These are phyloP conservation scores for Cerceris ruficornis DNA, from an alignment of 2,888 invertebrate species.

Conservation along the genomic window DNA sequence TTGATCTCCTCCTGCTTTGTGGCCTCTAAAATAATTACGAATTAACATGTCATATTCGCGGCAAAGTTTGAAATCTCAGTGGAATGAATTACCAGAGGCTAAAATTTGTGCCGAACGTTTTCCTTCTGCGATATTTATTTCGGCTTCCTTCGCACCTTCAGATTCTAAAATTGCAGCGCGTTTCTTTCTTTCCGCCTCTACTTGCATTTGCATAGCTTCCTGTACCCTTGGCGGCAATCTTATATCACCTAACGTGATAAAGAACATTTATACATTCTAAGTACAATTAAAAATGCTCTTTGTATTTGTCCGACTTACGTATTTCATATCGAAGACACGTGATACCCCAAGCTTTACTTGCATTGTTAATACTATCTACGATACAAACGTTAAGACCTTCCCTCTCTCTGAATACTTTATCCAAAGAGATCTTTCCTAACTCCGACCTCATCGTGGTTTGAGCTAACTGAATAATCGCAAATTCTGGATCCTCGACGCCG, in stretches of 20 bases:
- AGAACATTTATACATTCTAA: not conserved
- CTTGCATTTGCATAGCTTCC: slow-evolving; percentile 99
- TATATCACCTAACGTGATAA: slow-evolving; percentile 89
- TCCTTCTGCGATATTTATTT: slow-evolving; percentile 99
- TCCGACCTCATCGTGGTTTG: slow-evolving; percentile 99
- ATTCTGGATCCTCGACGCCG: slow-evolving; percentile 99
- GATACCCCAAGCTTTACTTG: slow-evolving; percentile 99
- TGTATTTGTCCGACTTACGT: slow-evolving; percentile 83
- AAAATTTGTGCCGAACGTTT: slow-evolving; percentile 95
- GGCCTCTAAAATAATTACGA: slow-evolving; percentile 87
- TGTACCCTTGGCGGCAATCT: slow-evolving; percentile 94
- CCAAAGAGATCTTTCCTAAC: slow-evolving; percentile 97
- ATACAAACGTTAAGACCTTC: slow-evolving; percentile 97
- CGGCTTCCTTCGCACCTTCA: slow-evolving; percentile 94
- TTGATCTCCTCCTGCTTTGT: slow-evolving; percentile 97
- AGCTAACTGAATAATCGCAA: slow-evolving; percentile 98
- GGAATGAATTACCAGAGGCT: slow-evolving; percentile 88
- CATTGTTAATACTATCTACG: slow-evolving; percentile 98
- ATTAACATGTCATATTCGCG: not conserved
- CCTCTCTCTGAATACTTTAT: slow-evolving; percentile 97
- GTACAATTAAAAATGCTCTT: not conserved
- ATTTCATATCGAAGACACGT: slow-evolving; percentile 97
- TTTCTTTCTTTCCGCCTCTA: slow-evolving; percentile 98
- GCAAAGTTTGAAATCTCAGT: not conserved
- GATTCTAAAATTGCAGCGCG: slow-evolving; percentile 98